Base-by-base conservation (phyloP, 2,888 invertebrate genomes). In the Mycalesis mineus region DNA sequence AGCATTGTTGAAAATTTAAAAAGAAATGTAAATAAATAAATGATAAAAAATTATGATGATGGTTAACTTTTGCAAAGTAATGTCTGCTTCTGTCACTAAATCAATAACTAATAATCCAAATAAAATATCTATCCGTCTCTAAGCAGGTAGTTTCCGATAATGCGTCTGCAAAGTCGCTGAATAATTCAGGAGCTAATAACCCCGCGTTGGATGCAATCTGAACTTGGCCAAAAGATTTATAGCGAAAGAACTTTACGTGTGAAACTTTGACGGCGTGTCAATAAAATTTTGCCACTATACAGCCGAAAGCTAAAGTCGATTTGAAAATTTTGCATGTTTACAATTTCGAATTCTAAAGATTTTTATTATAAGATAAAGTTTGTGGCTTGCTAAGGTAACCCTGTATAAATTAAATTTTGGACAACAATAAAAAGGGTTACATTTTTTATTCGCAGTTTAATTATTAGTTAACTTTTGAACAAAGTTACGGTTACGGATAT, bases 121-220 rank as follows among this genome's bases (percentile, higher is more conserved):
- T 8, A 28, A 31, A 4, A 41, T 40, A 40, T 40, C 51, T 40
- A 41, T 40, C 33, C 41, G 15, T 28, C 41, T 8, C 15, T 36
- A 40, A 28, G 37, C 49, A 57, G 54, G 53, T 54, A 41, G 37
- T 22, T 29, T 14, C 33, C 42, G 53, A 53, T 56, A 48, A 55
- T 49, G 52, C 39, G 29, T 47, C 51, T 55, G 15, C 40, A 52
- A 49, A 42, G 31, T 44, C 45, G 47, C 65, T 71, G 68, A 68
- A 71, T 71, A 61, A 70, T 72, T 67, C 70, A 70, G 55, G 15
- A 60, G 61, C 58, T 64, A 68, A 69, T 68, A 65, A 67, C 64
- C 63, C 60, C 55, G 40, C 45, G 45, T 60, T 60, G 52, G 52
- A 36, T 65, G 65, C 66, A 67, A 66, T 70, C 66, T 63, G 65